Evolutionary conservation across 2,113 vertebrate genomes (phyloP), one percentile per base, ranked within the genome.

Genomic region (Cynocephalus volans): DNA sequence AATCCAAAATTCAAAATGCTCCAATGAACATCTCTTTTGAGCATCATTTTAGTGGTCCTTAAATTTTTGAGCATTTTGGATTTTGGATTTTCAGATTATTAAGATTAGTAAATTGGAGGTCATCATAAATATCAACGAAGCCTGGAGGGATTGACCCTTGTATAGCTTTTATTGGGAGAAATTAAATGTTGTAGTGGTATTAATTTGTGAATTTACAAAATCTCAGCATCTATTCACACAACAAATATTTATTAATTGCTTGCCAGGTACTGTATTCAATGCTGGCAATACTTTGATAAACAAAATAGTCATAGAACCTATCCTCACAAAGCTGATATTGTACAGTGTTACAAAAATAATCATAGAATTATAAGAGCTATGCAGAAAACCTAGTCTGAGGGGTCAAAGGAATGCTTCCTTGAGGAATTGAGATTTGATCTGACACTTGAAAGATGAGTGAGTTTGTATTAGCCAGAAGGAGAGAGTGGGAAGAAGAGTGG

Each of bases 121-220:
- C 21, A 69, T 95, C 19, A 13, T 89, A 73, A 85, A 85, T 28
- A 85, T 65, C 41, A 65, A 0, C 45, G 45, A 80, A 41, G 33
- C 24, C 58, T 80, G 6, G 80, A 31, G 93, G n/a, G 50, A 83
- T 36, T 93, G 83, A 70, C 52, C 69, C 54, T 67, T 92, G 26
- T 64, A 72, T 73, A 77, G 10, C 52, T 58, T 85, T 93, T 93
- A 87, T 23, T 76, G 67, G 60, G 33, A 70, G 21, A 93, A 97
- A 69, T 70, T 82, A 82, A 41, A 45, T 84, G 64, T 88, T 75
- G 50, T 69, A 65, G 56, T 56, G 50, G n/a, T 52, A 23, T 69
- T 93, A 67, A 72, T 70, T 64, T 93, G 31, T 92, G 26, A 84
- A 65, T 89, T 84, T 77, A 85, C 67, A 96, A 73, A 80, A 80